Evolutionary conservation across 2,113 vertebrate species (phyloP).

Genomic region (Porphyrio hochstetteri): DNA sequence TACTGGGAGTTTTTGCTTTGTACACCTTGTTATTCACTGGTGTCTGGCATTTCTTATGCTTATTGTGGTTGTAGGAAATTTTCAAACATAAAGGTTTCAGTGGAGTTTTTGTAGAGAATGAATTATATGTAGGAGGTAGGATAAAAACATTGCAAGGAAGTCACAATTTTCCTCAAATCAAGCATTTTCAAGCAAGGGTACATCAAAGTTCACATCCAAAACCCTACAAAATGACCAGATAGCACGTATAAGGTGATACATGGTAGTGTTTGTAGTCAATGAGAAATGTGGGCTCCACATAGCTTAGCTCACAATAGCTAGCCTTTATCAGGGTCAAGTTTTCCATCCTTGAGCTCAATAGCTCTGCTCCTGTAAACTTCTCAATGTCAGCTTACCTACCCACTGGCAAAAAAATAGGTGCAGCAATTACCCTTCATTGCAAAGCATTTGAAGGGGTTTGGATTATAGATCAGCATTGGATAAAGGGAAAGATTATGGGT

Average conservation of each 20-base stretch:
- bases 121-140: background rate
- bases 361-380: background rate
- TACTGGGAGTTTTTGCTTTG: background rate
- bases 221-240: background rate
- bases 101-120: background rate
- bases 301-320: background rate
- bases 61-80: background rate
- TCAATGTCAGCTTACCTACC: background rate
- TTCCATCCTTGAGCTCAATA: background rate
- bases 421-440: background rate
- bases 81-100: background rate
- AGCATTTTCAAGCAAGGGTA: background rate
- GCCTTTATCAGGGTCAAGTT: background rate
- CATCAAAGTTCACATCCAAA: background rate
- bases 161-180: background rate
- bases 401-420: background rate
- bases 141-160: background rate
- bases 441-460: background rate
- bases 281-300: accelerated
- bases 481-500: slow-evolving; percentile 1
- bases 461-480: background rate
- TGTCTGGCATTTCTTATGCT: background rate
- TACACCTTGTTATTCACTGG: background rate
- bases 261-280: background rate
- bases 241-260: background rate